Evolutionary conservation across 1,140 invertebrate genomes (phyloP), one percentile per base, ranked within the genome.

Genomic region (Aphidius ervi): DNA sequence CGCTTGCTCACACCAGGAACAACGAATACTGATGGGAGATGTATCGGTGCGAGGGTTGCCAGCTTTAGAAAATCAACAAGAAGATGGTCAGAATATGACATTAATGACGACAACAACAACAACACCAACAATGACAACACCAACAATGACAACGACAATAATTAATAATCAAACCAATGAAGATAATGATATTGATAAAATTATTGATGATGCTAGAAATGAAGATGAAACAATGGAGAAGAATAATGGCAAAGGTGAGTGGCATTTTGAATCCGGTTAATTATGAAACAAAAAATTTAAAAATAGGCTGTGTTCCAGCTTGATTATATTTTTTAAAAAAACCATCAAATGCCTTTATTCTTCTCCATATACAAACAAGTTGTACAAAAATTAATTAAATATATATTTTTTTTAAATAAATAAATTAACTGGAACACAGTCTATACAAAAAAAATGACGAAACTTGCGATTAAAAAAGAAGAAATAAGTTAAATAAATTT

Each of bases 1-100:
- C 81, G 90, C 85, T 62, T 82, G 82, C 71, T 78, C 81, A 55
- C 75, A 80, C 67, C 77, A 80, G 70, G 78, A 79, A 65, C 77
- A 78, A 63, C 74, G 74, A 42, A 65, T 62, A 45, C 71, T 71
- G 65, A 73, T 73, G 70, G 65, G 68, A 62, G 74, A 75, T 31
- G 4, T 31, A n/a, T 70, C 70, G 70, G 74, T 70, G 65, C 70
- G 75, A 75, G 70, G 71, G 70, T 72, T 76, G 75, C 73, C 74
- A 68, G 61, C 48, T 9, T 61, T 54, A 61, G 54, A 41, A 50
- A 54, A 31, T 46, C 55, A 43, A 54, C 49, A 48, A 46, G 23
- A 55, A 9, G 41, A 50, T n/a, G 54, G 54, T 40, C 64, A 68
- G 9, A 56, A 48, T n/a, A 63, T 64, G 57, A 63, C 57, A 54